Base-by-base conservation (phyloP, 1,140 invertebrate species). In the Varroa destructor region DNA sequence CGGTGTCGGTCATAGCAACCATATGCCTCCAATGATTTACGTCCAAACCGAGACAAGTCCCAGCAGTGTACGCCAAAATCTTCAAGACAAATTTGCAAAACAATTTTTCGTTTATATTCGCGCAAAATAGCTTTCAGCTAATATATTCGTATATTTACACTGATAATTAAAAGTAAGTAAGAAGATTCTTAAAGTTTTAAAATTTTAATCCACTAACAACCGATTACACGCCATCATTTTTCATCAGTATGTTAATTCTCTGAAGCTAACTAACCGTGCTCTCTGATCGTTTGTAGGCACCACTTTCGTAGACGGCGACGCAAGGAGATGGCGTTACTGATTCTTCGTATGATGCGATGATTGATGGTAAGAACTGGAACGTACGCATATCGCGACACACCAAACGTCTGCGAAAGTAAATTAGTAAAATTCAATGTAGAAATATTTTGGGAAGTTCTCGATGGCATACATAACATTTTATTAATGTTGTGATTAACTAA, bases 1-100 rank as follows among this genome's bases (percentile, higher is more conserved):
- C 61, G 40, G 14, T 43, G 61, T 67, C 61, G 12, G 61, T 46
- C 12, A 12, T 67, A 14, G 37, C 61, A 43, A 67, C 12, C 61
- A 67, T 67, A 37, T 67, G 61, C 40, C 61, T 12, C 61, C 61
- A 67, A 67, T 67, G 61, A 8, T 67, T 67, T 12, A 67, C 46
- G 61, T 67, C 61, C 61, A 67, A 40, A 43, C 61, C 46, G 37
- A 43, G 46, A 12, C 40, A 40, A 3, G 61, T 67, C 61, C 40
- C 61, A 43, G 61, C 61, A 43, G 61, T 67, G 37, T 67, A 46
- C 5, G 46, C 40, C 61, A 67, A 40, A 40, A 67, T 46, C 61
- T 67, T 40, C 1, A 40, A 67, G 3, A 42, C 57, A 36, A 58
- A 36, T 42, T 36, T 12, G 61, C 12, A 37, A 67, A 12, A 40